Evolutionary conservation across 1,140 invertebrate species (phyloP).

Genomic region (Reticulitermes speratus): DNA sequence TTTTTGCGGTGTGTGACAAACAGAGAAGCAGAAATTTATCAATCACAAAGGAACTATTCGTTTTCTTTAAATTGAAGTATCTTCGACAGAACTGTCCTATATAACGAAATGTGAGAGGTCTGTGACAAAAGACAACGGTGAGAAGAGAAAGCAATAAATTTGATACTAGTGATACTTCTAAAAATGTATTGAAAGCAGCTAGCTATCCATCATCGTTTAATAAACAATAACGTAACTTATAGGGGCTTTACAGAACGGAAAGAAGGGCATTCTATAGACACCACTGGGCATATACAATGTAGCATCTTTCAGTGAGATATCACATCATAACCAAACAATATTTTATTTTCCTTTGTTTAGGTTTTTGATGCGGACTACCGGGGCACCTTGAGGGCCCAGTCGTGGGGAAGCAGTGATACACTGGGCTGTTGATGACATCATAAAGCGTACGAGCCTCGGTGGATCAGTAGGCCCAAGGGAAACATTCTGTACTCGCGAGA

Average conservation of each 20-base stretch:
- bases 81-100: not conserved
- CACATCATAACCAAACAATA: not conserved
- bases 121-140: not conserved
- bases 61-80: not conserved
- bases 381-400: not conserved
- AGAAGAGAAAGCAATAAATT: not conserved
- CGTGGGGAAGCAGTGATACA: not conserved
- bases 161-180: not conserved
- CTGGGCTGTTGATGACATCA: not conserved
- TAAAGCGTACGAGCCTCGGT: not conserved
- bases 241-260: not conserved
- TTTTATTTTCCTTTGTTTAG: not conserved
- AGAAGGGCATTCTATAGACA: not conserved
- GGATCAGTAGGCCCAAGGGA: slow-evolving; percentile 11
- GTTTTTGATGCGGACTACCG: not conserved
- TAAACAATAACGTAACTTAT: not conserved
- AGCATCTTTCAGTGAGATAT: not conserved
- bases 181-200: not conserved
- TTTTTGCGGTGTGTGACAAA: not conserved
- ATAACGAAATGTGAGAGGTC: not conserved
- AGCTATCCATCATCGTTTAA: not conserved
- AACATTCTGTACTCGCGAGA: not conserved
- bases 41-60: not conserved
- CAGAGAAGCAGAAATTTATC: not conserved
- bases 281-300: not conserved